A percentile compares a stretch with the other conserved stretches of the same genome.
Conservation (phyloP, 1,140 invertebrate species). For the Lasioglossum baleicum region DNA sequence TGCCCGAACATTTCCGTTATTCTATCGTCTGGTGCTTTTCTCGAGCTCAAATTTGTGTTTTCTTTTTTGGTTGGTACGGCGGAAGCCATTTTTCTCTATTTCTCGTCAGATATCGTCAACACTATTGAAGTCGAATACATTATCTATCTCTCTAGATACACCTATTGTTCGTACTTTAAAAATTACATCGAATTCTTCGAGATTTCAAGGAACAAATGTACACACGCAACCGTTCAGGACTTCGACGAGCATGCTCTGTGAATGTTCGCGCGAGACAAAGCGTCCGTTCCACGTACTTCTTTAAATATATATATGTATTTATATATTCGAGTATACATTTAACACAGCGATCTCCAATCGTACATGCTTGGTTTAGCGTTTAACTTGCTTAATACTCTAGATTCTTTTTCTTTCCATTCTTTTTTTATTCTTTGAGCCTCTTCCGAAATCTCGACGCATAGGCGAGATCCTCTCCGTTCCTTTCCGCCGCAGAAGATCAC, state of each 20-base stretch:
- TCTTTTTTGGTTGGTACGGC: background rate
- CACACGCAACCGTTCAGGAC: background rate
- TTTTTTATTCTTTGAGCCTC: background rate
- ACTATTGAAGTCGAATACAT: background rate
- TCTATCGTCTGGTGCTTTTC: background rate
- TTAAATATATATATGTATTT: background rate
- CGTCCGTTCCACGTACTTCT: background rate
- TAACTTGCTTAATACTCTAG: background rate
- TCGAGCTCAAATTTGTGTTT: background rate
- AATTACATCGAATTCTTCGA: background rate
- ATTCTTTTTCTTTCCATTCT: background rate
- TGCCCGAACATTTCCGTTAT: too few species aligned
- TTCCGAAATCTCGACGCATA: background rate
- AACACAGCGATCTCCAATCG: conserved; percentile 16
- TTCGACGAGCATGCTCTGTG: background rate
- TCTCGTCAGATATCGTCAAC: background rate
- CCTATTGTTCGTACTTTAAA: conserved; percentile 9
- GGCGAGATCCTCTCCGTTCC: background rate
- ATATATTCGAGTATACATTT: conserved; percentile 8
- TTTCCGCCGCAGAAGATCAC: background rate
- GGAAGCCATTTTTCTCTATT: background rate
- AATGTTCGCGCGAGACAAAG: background rate
- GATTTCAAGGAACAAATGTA: conserved; percentile 8
- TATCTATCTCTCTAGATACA: background rate
- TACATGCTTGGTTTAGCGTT: background rate